Conservation (phyloP, 2,888 invertebrate genomes). For the Conomelus anceps region DNA sequence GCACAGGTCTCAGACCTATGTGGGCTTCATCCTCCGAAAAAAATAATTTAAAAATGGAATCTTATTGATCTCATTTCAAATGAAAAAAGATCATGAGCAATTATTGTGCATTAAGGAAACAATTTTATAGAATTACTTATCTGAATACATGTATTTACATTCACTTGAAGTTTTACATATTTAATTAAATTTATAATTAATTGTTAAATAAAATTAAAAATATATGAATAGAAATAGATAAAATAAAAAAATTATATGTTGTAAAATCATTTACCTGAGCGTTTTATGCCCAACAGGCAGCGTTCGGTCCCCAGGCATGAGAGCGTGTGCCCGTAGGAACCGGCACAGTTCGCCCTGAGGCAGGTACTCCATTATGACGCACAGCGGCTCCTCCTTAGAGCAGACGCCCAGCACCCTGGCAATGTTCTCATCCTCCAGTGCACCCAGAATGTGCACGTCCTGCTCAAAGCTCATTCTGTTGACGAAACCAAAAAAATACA, state of each 20-base stretch:
- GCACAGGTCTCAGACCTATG: no score
- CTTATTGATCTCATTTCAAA: no score
- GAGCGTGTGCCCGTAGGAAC: constrained; percentile 43
- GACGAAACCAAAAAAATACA: constrained; percentile 21
- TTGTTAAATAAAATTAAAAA: no score
- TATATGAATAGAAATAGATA: neutral
- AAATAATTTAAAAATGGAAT: no score
- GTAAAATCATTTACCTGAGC: constrained; percentile 32
- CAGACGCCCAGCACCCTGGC: constrained; percentile 50
- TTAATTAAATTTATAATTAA: no score
- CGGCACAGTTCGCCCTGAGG: constrained; percentile 53
- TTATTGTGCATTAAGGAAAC: no score
- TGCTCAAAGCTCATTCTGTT: constrained; percentile 73
- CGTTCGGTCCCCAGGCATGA: constrained; percentile 37
- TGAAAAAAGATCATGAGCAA: no score
- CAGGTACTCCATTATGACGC: constrained; percentile 53
- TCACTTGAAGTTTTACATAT: no score
- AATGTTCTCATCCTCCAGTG: constrained; percentile 56
- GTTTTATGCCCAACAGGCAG: constrained; percentile 34
- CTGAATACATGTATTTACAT: no score
- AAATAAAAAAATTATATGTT: no score
- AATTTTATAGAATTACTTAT: no score
- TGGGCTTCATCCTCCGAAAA: no score
- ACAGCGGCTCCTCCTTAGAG: constrained; percentile 47
- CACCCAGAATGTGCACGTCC: constrained; percentile 76